Conservation (phyloP, 2,888 invertebrate genomes). For the Actias luna region DNA sequence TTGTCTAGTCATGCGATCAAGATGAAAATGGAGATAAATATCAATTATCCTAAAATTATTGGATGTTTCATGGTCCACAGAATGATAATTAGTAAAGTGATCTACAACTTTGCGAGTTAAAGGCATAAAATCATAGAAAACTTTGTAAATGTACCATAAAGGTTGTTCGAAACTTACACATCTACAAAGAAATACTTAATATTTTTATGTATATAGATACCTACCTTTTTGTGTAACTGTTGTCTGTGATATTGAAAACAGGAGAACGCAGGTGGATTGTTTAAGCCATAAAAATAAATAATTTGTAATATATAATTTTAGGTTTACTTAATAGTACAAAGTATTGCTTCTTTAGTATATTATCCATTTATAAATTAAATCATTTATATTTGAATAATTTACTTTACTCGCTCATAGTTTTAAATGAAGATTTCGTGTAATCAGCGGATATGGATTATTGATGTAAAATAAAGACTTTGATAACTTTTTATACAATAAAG, state of each 20-base stretch:
- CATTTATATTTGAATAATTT: constrained; percentile 6
- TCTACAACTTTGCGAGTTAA: neutral
- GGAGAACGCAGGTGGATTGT: constrained; percentile 33
- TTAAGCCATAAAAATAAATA: constrained; percentile 34
- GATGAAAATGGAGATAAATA: neutral
- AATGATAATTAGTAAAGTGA: neutral
- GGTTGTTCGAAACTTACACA: neutral
- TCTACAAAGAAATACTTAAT: neutral
- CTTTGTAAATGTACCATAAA: neutral
- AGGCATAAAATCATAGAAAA: neutral
- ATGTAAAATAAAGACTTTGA: constrained; percentile 4
- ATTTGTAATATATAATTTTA: constrained; percentile 16
- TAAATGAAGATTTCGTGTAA: neutral
- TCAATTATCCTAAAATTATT: neutral
- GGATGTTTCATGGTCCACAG: neutral
- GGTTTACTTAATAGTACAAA: constrained; percentile 20
- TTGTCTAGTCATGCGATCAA: constrained; percentile 2
- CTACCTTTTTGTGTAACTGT: constrained; percentile 17
- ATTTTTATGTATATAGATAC: neutral
- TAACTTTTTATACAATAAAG: constrained; percentile 4
- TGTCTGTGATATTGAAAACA: constrained; percentile 47
- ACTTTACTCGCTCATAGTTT: neutral
- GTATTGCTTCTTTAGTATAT: constrained; percentile 8
- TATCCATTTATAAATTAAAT: constrained; percentile 3
- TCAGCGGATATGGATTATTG: neutral